Evolutionary conservation across 2,113 vertebrate species (phyloP).

Genomic region (Gnathonemus longibarbis): DNA sequence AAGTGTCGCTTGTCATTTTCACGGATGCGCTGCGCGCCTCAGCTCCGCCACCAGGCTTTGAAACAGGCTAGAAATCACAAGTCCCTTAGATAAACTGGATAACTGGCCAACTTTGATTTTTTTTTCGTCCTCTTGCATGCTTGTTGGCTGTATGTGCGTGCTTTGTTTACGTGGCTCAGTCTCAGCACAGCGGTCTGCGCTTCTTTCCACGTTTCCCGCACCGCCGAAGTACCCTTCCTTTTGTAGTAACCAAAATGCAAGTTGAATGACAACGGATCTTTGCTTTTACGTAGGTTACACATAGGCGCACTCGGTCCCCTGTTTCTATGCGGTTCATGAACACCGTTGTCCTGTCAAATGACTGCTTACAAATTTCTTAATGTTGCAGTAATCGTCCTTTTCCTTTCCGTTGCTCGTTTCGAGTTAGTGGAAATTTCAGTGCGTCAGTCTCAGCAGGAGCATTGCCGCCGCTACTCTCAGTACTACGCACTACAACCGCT

Average conservation of each 20-base stretch:
- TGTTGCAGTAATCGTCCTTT: slow-evolving; percentile 11
- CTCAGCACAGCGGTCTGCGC: neutral
- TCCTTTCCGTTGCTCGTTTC: slow-evolving; percentile 39
- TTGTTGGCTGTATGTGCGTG: slow-evolving; percentile 29
- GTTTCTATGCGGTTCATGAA: neutral
- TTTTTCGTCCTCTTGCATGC: slow-evolving; percentile 19
- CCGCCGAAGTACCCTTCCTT: slow-evolving; percentile 1
- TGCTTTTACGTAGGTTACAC: neutral
- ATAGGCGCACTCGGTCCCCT: neutral
- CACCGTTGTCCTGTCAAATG: neutral
- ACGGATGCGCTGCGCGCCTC: slow-evolving; percentile 57
- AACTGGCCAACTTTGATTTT: slow-evolving; percentile 56
- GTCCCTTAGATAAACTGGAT: slow-evolving; percentile 50
- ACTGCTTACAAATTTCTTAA: neutral
- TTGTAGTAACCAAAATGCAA: slow-evolving; percentile 15
- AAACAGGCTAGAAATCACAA: slow-evolving; percentile 52
- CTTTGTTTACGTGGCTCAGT: slow-evolving; percentile 7
- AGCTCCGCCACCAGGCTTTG: slow-evolving; percentile 61
- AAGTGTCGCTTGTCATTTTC: slow-evolving; percentile 53
- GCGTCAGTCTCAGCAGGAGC: slow-evolving; percentile 61
- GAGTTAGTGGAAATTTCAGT: slow-evolving; percentile 60
- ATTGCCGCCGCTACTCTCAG: slow-evolving; percentile 39
- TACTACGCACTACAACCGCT: slow-evolving; percentile 22
- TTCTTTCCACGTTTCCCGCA: neutral
- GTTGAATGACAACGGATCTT: slow-evolving; percentile 12